phyloP scores from a whole-genome alignment of 2,888 invertebrate species.

The Amitus sp. region DNA sequence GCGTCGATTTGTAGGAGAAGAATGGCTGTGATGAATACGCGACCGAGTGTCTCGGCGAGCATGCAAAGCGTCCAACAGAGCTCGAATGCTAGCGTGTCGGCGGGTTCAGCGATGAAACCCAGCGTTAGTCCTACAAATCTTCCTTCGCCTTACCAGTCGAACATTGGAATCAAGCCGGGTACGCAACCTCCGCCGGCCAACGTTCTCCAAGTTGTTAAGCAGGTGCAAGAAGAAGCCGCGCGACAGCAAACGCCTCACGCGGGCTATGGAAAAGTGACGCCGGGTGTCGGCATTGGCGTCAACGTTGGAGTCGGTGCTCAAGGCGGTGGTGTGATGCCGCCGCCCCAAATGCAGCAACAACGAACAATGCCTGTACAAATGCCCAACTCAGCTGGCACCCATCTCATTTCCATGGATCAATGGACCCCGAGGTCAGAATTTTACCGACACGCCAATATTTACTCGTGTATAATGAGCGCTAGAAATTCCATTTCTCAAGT shows the following conservation, averaged over 20 bases:
- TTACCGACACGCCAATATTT: no score
- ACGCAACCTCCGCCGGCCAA: constrained; percentile 81
- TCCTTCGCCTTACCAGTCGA: constrained; percentile 68
- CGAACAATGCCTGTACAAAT: constrained; percentile 65
- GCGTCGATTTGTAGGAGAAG: constrained; percentile 72
- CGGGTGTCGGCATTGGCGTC: constrained; percentile 62
- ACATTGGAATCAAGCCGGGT: constrained; percentile 74
- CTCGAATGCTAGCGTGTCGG: constrained; percentile 68
- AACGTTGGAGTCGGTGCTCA: constrained; percentile 67
- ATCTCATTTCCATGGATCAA: constrained; percentile 66
- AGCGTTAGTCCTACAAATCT: constrained; percentile 62
- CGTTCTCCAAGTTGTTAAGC: constrained; percentile 85
- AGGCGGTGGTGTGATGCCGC: constrained; percentile 68
- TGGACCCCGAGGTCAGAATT: constrained; percentile 60
- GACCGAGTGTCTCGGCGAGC: constrained; percentile 67
- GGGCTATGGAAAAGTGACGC: constrained; percentile 80
- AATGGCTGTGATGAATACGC: constrained; percentile 85
- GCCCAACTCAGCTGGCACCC: constrained; percentile 66
- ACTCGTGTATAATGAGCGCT: no score
- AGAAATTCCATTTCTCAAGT: no score
- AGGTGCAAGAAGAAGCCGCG: constrained; percentile 92
- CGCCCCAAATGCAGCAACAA: constrained; percentile 70
- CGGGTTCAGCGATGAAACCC: constrained; percentile 69
- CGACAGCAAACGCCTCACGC: constrained; percentile 85
- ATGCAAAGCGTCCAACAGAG: constrained; percentile 60